Conservation (phyloP, 2,797 vertebrate genomes). For the Choloepus didactylus region DNA sequence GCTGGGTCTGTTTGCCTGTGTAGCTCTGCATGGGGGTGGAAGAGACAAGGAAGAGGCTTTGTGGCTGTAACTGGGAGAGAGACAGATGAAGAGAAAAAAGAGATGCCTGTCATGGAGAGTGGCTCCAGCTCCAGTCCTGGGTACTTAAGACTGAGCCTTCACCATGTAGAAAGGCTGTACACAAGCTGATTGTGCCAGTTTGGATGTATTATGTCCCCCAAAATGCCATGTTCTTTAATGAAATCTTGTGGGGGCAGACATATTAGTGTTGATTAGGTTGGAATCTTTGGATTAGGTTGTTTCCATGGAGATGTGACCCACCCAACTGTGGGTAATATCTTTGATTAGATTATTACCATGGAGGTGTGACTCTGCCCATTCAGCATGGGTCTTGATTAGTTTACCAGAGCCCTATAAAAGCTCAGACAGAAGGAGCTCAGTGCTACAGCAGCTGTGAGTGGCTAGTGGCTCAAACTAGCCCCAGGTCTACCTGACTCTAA, state of each 20-base stretch:
- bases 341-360: no score
- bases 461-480: no score
- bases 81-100: not conserved
- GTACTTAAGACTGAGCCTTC: not conserved
- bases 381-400: no score
- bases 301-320: no score
- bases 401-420: not conserved
- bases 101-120: not conserved
- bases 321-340: no score
- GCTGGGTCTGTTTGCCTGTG: not conserved
- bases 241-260: no score
- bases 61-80: not conserved
- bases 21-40: not conserved
- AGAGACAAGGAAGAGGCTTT: not conserved
- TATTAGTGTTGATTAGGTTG: no score
- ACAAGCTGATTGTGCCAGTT: not conserved
- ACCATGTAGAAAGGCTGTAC: not conserved
- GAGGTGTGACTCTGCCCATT: no score
- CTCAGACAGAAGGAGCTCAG: not conserved
- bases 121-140: not conserved
- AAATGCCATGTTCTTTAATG: no score
- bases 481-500: not conserved
- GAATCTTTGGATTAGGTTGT: no score
- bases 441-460: no score
- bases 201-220: no score